Evolutionary conservation across 2,113 vertebrate genomes (phyloP).

Genomic region (Drymodes brunneopygia): DNA sequence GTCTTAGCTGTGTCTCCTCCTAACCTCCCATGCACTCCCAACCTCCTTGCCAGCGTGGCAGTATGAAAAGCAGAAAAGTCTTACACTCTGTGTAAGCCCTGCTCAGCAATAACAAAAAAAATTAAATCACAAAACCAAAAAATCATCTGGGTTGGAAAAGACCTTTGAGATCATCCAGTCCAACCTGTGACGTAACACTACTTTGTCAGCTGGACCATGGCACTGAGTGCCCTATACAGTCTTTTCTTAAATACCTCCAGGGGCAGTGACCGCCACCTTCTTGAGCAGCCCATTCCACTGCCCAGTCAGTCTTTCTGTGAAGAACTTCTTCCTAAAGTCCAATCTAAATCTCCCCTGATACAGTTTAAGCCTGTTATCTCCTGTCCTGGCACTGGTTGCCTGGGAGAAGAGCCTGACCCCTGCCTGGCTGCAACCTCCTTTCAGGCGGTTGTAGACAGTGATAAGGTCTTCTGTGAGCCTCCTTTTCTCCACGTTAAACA

Average conservation of each 20-base stretch:
- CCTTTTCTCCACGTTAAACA: neutral
- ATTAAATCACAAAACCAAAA: neutral
- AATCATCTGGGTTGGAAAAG: neutral
- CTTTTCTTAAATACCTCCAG: neutral
- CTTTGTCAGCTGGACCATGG: neutral
- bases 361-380: neutral
- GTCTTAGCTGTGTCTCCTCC: neutral
- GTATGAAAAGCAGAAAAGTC: neutral
- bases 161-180: neutral
- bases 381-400: neutral
- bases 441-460: neutral
- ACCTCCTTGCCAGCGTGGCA: fast-evolving
- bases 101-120: neutral
- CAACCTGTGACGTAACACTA: neutral
- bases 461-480: neutral
- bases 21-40: neutral
- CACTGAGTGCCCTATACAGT: neutral
- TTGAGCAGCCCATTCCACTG: neutral
- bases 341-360: neutral
- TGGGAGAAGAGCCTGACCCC: fast-evolving
- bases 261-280: neutral
- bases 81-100: neutral
- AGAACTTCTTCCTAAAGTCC: neutral
- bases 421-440: neutral
- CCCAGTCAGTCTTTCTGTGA: neutral